A percentile compares a stretch with the other conserved stretches of the same genome.
Evolutionary conservation across 2,888 invertebrate species (phyloP).

Genomic region (Pseudolycoriella hygida): DNA sequence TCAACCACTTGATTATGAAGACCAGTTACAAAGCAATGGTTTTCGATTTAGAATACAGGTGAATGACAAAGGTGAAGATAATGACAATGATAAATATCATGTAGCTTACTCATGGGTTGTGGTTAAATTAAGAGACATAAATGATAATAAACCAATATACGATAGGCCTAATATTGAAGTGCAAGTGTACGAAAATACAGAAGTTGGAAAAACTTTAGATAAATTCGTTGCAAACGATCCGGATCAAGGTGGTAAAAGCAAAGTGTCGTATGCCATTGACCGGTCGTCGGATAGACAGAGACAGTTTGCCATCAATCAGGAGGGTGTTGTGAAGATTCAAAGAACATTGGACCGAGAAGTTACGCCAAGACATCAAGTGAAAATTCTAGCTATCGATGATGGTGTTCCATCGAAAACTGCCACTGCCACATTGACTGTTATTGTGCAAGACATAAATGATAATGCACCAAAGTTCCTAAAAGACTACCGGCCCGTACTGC

Average conservation of each 20-base stretch:
- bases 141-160: slow-evolving; percentile 94
- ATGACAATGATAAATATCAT: slow-evolving; percentile 92
- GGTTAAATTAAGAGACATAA: slow-evolving; percentile 82
- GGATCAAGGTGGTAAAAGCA: slow-evolving; percentile 86
- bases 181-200: slow-evolving; percentile 80
- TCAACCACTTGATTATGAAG: slow-evolving; percentile 89
- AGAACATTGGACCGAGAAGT: slow-evolving; percentile 85
- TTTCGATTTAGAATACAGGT: slow-evolving; percentile 90
- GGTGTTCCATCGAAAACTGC: slow-evolving; percentile 86
- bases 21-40: slow-evolving; percentile 84
- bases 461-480: slow-evolving; percentile 87
- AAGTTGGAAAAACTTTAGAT: slow-evolving; percentile 76
- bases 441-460: slow-evolving; percentile 89
- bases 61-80: slow-evolving; percentile 86
- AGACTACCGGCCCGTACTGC: slow-evolving; percentile 81
- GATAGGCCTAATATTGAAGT: slow-evolving; percentile 87
- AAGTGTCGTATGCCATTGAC: slow-evolving; percentile 82
- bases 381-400: slow-evolving; percentile 89
- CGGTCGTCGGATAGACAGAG: slow-evolving; percentile 81
- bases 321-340: slow-evolving; percentile 89
- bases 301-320: slow-evolving; percentile 87
- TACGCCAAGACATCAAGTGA: slow-evolving; percentile 87
- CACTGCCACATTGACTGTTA: slow-evolving; percentile 82
- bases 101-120: slow-evolving; percentile 93
- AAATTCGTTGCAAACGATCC: slow-evolving; percentile 92